Evolutionary conservation across 2,797 vertebrate species (phyloP), one percentile per base, ranked within the genome.

Genomic region (Enteromius fasciolatus): DNA sequence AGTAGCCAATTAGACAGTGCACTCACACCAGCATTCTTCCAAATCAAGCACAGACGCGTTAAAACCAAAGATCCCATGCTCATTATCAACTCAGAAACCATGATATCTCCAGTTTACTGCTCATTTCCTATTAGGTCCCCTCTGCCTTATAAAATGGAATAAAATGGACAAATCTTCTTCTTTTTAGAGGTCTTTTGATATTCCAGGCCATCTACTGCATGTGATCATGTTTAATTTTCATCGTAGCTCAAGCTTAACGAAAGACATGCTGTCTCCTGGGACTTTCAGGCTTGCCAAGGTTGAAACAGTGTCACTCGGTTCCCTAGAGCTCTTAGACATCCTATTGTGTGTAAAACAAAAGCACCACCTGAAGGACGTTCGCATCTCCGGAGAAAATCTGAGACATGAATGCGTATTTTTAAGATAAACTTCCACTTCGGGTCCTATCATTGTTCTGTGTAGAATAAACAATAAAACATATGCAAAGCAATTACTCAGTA

Each of bases 301-400:
- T 76, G 33, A 20, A 68, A 36, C 48, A 57, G 31, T 76, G 80
- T 76, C 63, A 57, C 48, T 67, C 46, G 4, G 17, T 67, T 76
- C 72, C 80, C 80, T 67, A 46, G 80, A 68, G 72, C 72, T 23
- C 64, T 44, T 76, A 67, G 39, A 76, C 72, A 82, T 76, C 48
- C 63, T 76, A 76, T 82, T 82, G 63, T 82, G 39, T 68, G 50
- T 57, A 18, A 39, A 82, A 76, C 61, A 75, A 41, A 57, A 82
- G 63, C 23, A 76, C 23, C 46, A 75, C 72, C 61, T 46, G 80
- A 82, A 57, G 48, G 72, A 46, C 48, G 1, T 82, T 52, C 7
- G 12, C 72, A 31, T 41, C 33, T 75, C 46, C 25, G 15, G 20
- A 41, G 69, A 66, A 28, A 61, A 66, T 74, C 59, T 66, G 80